Base-by-base conservation (phyloP, 30 jellyfish, hydroid and myxozoan genomes). In the Turritopsis rubra region DNA sequence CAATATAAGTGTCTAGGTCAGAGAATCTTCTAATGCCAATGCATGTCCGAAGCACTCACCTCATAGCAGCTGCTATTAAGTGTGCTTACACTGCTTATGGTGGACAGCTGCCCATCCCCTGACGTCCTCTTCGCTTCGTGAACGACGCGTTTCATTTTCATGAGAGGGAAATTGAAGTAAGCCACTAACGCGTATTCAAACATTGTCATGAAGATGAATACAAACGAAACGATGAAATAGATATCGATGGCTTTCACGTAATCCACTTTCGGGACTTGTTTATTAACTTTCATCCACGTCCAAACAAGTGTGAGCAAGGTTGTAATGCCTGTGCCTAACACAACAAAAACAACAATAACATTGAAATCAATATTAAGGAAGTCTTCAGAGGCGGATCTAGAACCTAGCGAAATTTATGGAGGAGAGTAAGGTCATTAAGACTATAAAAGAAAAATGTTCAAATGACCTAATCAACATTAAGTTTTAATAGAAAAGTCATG, bases 171-270 rank as follows among this genome's bases (percentile, higher is more conserved):
- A 68, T 68, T 68, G 30, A 68, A 23, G 19, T n/a, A 68, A 9
- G 77, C 77, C 77, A 89, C 97, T 66, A 85, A 65, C 9, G 85
- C 71, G 75, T 85, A 89, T 78, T 89, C 92, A 75, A 89, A 90
- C 28, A 89, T 80, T 7, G 97, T 85, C 78, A 29, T 71, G 31
- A 89, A 84, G 68, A 89, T 85, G 65, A 89, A 89, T 73, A 81
- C 73, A 65, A 89, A 89, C 7, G 97, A 89, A 17, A 89, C 97
- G 91, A 89, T 52, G 80, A 89, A 81, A 79, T 86, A 89, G 26
- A 85, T 80, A 52, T 89, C 97, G 13, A 89, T 85, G 21, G 97
- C 97, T 73, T 89, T 89, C 41, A 89, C 77, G 91, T 89, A 89
- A 8, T 88, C 79, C 20, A 89, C 91, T 19, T 91, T 70, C 25